A percentile compares a stretch with the other conserved stretches of the same genome.
phyloP scores from a whole-genome alignment of 2,888 invertebrate species.

The Agrotis puta region DNA sequence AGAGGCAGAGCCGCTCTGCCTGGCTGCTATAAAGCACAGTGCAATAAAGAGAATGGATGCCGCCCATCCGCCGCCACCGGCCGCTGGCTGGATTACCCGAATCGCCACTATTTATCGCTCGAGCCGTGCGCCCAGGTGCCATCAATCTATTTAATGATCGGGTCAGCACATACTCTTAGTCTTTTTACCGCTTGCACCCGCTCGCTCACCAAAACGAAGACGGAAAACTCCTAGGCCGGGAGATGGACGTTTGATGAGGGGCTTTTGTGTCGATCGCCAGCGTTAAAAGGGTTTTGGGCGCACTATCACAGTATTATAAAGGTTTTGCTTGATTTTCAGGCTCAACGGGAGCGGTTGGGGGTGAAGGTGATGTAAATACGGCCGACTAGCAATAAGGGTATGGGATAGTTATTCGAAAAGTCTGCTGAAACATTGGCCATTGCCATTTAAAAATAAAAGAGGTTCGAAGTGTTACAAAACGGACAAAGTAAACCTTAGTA shows the following conservation, averaged over 20 bases:
- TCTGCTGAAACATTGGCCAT: not conserved
- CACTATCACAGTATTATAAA: conserved; percentile 77
- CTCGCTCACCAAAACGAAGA: conserved; percentile 83
- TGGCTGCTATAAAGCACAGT: conserved; percentile 88
- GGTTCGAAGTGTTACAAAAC: too few species aligned
- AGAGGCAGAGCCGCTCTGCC: conserved; percentile 63
- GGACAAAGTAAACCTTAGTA: too few species aligned
- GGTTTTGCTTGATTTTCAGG: conserved; percentile 66
- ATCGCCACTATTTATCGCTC: conserved; percentile 91
- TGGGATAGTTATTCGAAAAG: conserved; percentile 5
- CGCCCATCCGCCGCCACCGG: conserved; percentile 86
- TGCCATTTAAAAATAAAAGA: too few species aligned
- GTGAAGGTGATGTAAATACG: conserved; percentile 37
- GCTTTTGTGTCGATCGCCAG: conserved; percentile 87
- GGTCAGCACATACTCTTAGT: conserved; percentile 89
- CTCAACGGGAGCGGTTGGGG: conserved; percentile 37
- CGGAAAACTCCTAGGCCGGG: conserved; percentile 75
- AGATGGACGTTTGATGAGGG: conserved; percentile 91
- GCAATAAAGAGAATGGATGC: conserved; percentile 91
- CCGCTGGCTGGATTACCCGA: conserved; percentile 89
- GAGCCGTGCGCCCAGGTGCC: conserved; percentile 90
- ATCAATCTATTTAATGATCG: conserved; percentile 91
- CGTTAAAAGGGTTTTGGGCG: conserved; percentile 86
- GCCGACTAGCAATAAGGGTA: conserved; percentile 20
- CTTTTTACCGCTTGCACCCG: conserved; percentile 84